These are phyloP conservation scores for Dinothrombium tinctorium DNA, from an alignment of 1,140 invertebrate genomes.

Conservation along the genomic window DNA sequence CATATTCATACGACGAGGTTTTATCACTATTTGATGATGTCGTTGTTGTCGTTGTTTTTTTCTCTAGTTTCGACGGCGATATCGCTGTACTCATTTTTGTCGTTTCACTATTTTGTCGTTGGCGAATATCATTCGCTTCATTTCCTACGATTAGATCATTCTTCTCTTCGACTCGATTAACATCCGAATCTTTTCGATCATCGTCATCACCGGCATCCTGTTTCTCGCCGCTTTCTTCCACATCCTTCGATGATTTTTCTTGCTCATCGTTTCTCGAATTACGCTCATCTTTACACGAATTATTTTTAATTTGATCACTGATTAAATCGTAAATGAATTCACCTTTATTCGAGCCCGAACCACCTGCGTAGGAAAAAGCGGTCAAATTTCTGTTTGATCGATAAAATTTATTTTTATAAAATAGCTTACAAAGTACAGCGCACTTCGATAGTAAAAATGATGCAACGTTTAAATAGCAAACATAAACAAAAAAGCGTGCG, in stretches of 20 bases:
- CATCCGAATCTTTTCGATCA: background rate
- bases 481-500: background rate
- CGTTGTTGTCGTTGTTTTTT: too few species aligned
- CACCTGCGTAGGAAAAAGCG: conserved; percentile 3
- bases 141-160: too few species aligned
- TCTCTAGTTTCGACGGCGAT: too few species aligned
- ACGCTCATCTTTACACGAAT: background rate
- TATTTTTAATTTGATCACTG: background rate
- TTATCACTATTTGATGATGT: too few species aligned
- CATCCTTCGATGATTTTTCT: too few species aligned
- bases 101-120: too few species aligned
- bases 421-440: too few species aligned
- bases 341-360: conserved; percentile 11
- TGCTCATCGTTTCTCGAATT: background rate
- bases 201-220: background rate
- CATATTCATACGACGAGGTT: conserved; percentile 2
- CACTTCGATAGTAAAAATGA: too few species aligned
- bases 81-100: background rate
- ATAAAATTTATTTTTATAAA: background rate
- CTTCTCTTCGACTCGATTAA: too few species aligned
- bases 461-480: too few species aligned
- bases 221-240: too few species aligned
- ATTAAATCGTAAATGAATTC: conserved; percentile 11
- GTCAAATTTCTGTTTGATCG: background rate
- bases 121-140: too few species aligned